phyloP scores from a whole-genome alignment of 2,888 invertebrate species.

The Steinernema hermaphroditum region DNA sequence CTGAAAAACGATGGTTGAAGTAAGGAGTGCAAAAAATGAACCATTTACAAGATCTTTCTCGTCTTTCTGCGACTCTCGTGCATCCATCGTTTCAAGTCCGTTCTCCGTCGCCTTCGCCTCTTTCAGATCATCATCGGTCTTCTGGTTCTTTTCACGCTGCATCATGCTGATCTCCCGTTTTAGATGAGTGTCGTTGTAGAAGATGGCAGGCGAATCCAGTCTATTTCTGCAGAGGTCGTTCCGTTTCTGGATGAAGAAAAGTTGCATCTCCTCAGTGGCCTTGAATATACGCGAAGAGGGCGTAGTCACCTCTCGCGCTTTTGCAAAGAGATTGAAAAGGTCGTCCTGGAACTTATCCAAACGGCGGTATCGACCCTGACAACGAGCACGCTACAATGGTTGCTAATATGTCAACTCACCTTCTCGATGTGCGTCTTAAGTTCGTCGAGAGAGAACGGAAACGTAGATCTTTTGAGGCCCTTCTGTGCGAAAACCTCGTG shows the following conservation, averaged over 20 bases:
- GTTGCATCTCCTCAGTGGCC: slow-evolving; percentile 89
- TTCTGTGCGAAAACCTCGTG: slow-evolving; percentile 76
- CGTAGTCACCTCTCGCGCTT: slow-evolving; percentile 76
- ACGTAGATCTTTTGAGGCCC: slow-evolving; percentile 69
- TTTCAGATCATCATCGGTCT: slow-evolving; percentile 28
- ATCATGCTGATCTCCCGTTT: slow-evolving; percentile 73
- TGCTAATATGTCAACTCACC: too few species aligned
- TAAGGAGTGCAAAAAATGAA: slow-evolving; percentile 31
- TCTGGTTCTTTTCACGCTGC: slow-evolving; percentile 36
- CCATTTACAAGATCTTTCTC: slow-evolving; percentile 36
- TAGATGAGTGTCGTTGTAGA: slow-evolving; percentile 79
- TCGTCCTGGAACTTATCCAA: slow-evolving; percentile 95
- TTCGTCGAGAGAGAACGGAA: slow-evolving; percentile 85
- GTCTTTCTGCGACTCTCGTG: slow-evolving; percentile 31
- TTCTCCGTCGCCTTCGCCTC: slow-evolving; percentile 56
- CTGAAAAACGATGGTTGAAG: slow-evolving; percentile 34
- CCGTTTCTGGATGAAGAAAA: slow-evolving; percentile 78
- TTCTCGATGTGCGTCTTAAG: slow-evolving; percentile 86
- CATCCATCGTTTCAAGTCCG: slow-evolving; percentile 44
- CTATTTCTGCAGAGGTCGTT: slow-evolving; percentile 79
- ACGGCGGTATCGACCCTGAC: slow-evolving; percentile 80
- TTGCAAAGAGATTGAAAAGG: slow-evolving; percentile 87
- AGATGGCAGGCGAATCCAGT: slow-evolving; percentile 83
- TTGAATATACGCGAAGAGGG: slow-evolving; percentile 76
- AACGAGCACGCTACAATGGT: too few species aligned